Percentiles rank a stretch among this genome's conserved stretches.
phyloP scores from a whole-genome alignment of 2,113 vertebrate genomes.

The Thalassarche chlororhynchos region DNA sequence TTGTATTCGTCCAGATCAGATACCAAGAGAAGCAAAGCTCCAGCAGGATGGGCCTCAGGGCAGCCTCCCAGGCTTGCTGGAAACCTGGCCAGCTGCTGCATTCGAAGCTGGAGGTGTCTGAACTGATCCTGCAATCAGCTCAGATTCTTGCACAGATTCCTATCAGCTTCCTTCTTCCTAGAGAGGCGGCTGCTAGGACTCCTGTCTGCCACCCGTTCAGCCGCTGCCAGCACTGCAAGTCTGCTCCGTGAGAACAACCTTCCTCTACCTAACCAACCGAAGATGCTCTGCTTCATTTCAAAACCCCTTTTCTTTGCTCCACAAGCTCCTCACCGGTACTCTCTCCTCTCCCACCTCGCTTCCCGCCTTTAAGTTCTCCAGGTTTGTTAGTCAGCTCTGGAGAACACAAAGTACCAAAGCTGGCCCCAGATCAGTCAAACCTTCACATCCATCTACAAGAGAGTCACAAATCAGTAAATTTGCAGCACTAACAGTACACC shows the following conservation, averaged over 20 bases:
- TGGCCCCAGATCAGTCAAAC: constrained; percentile 15
- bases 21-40: not conserved
- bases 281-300: not conserved
- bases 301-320: not conserved
- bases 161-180: not conserved
- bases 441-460: not conserved
- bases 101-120: not conserved
- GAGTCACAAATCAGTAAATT: not conserved
- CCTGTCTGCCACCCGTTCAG: not conserved
- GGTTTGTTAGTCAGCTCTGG: not conserved
- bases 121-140: not conserved
- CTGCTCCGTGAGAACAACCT: not conserved
- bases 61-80: not conserved
- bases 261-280: not conserved
- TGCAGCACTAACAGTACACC: not conserved
- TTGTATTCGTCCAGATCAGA: not conserved
- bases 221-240: not conserved
- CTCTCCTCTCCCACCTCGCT: not conserved
- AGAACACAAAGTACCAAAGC: constrained; percentile 4
- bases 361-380: not conserved
- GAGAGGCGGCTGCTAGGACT: not conserved
- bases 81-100: not conserved
- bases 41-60: not conserved
- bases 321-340: not conserved
- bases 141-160: not conserved